Base-by-base conservation (phyloP, 1,140 invertebrate species). In the Cyclargus thomasi region DNA sequence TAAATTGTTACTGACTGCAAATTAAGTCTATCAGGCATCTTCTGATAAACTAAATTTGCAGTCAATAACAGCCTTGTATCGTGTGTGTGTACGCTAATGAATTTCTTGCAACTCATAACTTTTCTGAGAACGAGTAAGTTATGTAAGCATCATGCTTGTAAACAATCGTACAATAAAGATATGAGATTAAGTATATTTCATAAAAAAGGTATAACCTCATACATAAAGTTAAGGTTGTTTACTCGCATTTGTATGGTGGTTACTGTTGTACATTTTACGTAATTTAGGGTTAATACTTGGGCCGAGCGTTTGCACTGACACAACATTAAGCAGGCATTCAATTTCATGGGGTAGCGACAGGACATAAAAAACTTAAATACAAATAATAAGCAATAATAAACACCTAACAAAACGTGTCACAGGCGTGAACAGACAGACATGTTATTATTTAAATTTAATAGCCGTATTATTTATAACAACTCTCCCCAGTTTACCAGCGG, bases 401-500 rank as follows among this genome's bases (percentile, higher is more conserved):
- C 39, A 47, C 39, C 39, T 20, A 20, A 59, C 55, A 59, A 59
- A 59, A 59, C 55, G 4, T 20, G 55, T 59, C 20, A 59, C 55
- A 59, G 18, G 55, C 55, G 20, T 20, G 18, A 20, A 59, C 20
- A 59, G 55, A 20, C 18, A 6, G 55, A 59, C 55, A 36, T 22
- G 59, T 67, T 67, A 59, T 62, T 22, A 67, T 67, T 71, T 68
- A 68, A 59, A 20, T 23, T 23, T 67, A 63, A 67, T 53, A 53
- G n/a, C 39, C 62, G n/a, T 36, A 39, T 39, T 57, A 62, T 62
- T 35, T 62, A 63, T 63, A 53, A 53, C 21, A 63, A 36, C 35
- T 35, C 35, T 18, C 23, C 16, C n/a, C 53, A 53, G 67, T 69
- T 68, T 65, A 39, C 59, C 69, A 62, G 53, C 65, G 69, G 77